Percentiles rank a stretch among this genome's conserved stretches.
These are phyloP conservation scores for Galaxias olidus DNA, from an alignment of 2,797 vertebrate genomes.

Conservation along the genomic window DNA sequence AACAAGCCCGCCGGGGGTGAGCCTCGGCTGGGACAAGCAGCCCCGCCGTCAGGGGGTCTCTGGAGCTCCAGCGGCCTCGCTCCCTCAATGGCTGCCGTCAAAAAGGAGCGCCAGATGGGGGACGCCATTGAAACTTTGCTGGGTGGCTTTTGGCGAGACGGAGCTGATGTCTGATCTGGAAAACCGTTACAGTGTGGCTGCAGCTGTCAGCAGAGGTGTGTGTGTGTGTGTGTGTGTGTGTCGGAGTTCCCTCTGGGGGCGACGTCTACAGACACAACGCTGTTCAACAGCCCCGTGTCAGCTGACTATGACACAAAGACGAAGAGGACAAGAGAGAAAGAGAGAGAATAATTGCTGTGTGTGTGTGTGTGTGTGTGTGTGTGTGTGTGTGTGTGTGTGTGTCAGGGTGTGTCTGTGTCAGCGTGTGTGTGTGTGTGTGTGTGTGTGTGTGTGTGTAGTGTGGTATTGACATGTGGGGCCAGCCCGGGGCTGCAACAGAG, in stretches of 20 bases:
- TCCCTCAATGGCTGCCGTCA: not conserved
- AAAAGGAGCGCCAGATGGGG: not conserved
- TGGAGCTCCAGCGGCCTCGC: not conserved
- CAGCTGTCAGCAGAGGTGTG: slow-evolving; percentile 63
- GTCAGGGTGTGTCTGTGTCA: slow-evolving; percentile 4
- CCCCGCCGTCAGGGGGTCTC: not conserved
- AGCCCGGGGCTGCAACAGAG: slow-evolving; percentile 52
- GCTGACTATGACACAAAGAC: slow-evolving; percentile 37
- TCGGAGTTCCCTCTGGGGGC: slow-evolving; percentile 35
- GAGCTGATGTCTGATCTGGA: slow-evolving; percentile 34
- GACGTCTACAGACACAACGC: slow-evolving; percentile 42
- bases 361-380: slow-evolving; percentile 2
- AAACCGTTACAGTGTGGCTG: slow-evolving; percentile 66
- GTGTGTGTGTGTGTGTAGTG: not conserved
- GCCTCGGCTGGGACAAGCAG: slow-evolving; percentile 18
- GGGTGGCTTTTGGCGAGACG: slow-evolving; percentile 52
- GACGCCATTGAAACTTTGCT: slow-evolving; percentile 47
- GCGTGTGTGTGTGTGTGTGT: not conserved
- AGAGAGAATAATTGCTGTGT: not conserved
- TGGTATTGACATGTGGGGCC: slow-evolving; percentile 41
- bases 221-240: not conserved
- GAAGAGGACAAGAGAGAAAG: slow-evolving; percentile 9
- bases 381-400: slow-evolving; percentile 10
- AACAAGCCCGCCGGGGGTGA: slow-evolving; percentile 68
- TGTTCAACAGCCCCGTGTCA: slow-evolving; percentile 39